A percentile compares a stretch with the other conserved stretches of the same genome.
Evolutionary conservation across 1,140 invertebrate genomes (phyloP).

Genomic region (Danaus plexippus): DNA sequence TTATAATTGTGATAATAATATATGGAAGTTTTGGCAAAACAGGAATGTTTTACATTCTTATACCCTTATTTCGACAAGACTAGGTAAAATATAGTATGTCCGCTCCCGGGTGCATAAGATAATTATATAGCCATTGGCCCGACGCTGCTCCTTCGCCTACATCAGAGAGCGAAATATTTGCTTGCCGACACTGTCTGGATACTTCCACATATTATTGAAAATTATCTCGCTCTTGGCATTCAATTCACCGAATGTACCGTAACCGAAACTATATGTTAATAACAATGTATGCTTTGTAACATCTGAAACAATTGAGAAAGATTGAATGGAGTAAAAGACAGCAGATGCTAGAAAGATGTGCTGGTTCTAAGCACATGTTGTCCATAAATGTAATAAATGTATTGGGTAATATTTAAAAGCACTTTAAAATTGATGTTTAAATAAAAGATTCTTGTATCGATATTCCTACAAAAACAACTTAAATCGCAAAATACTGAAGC

Average conservation of each 20-base stretch:
- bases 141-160: conserved; percentile 8
- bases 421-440: too few species aligned
- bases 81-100: conserved; percentile 25
- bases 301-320: too few species aligned
- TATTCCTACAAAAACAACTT: too few species aligned
- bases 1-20: conserved; percentile 68
- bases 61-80: conserved; percentile 44
- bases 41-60: conserved; percentile 50
- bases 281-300: too few species aligned
- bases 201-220: conserved; percentile 67
- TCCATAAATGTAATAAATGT: too few species aligned
- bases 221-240: conserved; percentile 55
- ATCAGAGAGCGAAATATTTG: conserved; percentile 8
- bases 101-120: conserved; percentile 16
- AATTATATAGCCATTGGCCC: conserved; percentile 15
- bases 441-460: too few species aligned
- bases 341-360: too few species aligned
- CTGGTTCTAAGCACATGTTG: too few species aligned
- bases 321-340: too few species aligned
- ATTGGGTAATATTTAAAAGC: too few species aligned
- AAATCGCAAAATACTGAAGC: too few species aligned
- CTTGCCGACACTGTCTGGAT: conserved; percentile 19
- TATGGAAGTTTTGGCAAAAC: conserved; percentile 66
- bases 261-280: conserved; percentile 16
- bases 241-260: conserved; percentile 25